phyloP scores from a whole-genome alignment of 2,888 invertebrate genomes.

The Tribolium freemani region DNA sequence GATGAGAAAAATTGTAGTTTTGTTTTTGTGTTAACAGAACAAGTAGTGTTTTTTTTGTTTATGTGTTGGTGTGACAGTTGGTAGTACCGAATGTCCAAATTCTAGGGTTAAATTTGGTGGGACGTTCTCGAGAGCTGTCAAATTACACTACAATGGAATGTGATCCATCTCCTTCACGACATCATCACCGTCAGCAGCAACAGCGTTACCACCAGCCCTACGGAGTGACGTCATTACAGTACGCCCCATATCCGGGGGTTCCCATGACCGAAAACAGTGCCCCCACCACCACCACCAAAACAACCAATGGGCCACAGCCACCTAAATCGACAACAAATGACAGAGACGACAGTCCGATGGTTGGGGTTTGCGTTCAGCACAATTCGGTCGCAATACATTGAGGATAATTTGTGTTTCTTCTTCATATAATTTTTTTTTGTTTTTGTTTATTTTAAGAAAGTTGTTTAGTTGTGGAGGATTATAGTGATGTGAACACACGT shows the following conservation, averaged over 20 bases:
- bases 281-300: constrained; percentile 40
- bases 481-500: constrained; percentile 18
- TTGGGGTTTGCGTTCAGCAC: constrained; percentile 89
- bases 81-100: constrained; percentile 32
- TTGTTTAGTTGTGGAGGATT: constrained; percentile 11
- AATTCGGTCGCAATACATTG: constrained; percentile 93
- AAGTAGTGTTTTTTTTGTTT: constrained; percentile 2
- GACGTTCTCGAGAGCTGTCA: constrained; percentile 65
- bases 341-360: constrained; percentile 85
- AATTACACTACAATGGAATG: constrained; percentile 80
- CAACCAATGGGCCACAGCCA: constrained; percentile 61
- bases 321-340: constrained; percentile 63
- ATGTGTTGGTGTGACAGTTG: not conserved
- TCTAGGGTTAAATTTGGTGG: constrained; percentile 69
- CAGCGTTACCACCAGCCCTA: constrained; percentile 62
- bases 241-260: constrained; percentile 65
- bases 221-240: constrained; percentile 65
- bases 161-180: constrained; percentile 75
- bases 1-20: constrained; percentile 17
- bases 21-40: constrained; percentile 8
- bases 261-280: constrained; percentile 59
- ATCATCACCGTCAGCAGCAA: constrained; percentile 58
- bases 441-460: constrained; percentile 25
- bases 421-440: constrained; percentile 22
- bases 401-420: constrained; percentile 50